Conservation (phyloP, 2,888 invertebrate species). For the Baronia brevicornis region DNA sequence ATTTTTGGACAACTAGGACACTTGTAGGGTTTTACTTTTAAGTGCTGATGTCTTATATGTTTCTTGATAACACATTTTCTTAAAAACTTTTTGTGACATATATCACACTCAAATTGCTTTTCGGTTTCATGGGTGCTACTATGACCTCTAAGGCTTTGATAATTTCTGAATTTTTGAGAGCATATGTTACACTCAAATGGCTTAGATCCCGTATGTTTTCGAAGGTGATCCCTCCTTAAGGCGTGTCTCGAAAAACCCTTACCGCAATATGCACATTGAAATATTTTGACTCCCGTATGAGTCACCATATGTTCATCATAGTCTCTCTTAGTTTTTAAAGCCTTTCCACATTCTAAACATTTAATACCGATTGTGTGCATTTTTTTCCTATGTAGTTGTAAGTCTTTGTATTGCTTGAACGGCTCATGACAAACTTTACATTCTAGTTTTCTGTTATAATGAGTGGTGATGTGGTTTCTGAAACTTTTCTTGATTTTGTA, state of each 20-base stretch:
- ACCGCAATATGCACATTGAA: slow-evolving; percentile 34
- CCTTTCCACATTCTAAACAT: slow-evolving; percentile 21
- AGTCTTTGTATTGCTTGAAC: slow-evolving; percentile 4
- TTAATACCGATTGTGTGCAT: slow-evolving; percentile 4
- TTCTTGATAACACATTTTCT: no score
- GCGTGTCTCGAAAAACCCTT: slow-evolving; percentile 18
- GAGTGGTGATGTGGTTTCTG: slow-evolving; percentile 22
- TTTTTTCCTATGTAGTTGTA: slow-evolving; percentile 2
- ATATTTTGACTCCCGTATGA: slow-evolving; percentile 28
- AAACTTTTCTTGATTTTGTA: slow-evolving; percentile 14
- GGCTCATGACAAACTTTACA: slow-evolving; percentile 13
- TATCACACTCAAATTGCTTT: slow-evolving; percentile 21
- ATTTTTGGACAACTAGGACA: no score
- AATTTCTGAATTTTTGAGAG: slow-evolving; percentile 14
- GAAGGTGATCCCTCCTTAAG: slow-evolving; percentile 19
- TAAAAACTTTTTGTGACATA: slow-evolving; percentile 19
- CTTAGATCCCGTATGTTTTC: slow-evolving; percentile 24
- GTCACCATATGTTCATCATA: slow-evolving; percentile 22
- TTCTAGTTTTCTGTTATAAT: slow-evolving; percentile 18
- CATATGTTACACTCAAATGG: slow-evolving; percentile 26
- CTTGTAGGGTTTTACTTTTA: no score
- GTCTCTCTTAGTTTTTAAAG: background rate
- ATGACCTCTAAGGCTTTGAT: slow-evolving; percentile 16
- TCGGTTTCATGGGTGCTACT: slow-evolving; percentile 14
- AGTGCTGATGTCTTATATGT: no score